Evolutionary conservation across 2,797 vertebrate species (phyloP), one percentile per base, ranked within the genome.

Genomic region (Denticeps clupeoides): DNA sequence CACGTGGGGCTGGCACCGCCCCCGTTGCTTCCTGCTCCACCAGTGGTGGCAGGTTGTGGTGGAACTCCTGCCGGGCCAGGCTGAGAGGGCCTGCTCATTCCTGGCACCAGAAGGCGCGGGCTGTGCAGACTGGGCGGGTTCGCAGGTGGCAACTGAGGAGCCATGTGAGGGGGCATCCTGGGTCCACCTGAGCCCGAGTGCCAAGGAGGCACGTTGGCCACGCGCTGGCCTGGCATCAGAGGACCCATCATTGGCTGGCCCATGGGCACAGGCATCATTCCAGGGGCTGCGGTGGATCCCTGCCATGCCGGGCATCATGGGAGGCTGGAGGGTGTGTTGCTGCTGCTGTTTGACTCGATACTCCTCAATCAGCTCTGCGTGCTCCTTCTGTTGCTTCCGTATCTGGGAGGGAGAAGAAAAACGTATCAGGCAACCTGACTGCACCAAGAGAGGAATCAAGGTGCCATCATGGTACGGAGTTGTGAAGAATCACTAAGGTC

Each of bases 381-480:
- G 93, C 28, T 98, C 93, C 54, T 99, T 99, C 79, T 97, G 95
- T 60, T 98, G 93, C 62, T 97, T 99, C 29, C 92, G 84, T 54
- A 99, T 96, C 95, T 99, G 47, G n/a, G n/a, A n/a, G n/a, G n/a
- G n/a, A n/a, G n/a, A n/a, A n/a, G n/a, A n/a, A n/a, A n/a, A n/a
- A n/a, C n/a, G n/a, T n/a, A n/a, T n/a, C n/a, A n/a, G n/a, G n/a
- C n/a, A n/a, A n/a, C n/a, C n/a, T n/a, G n/a, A n/a, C n/a, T n/a
- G n/a, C n/a, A n/a, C n/a, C n/a, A n/a, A 16, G 19, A 12, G 10
- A 35, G 19, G 2, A 21, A 16, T 38, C 21, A 7, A 21, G 18
- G n/a, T n/a, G n/a, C n/a, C n/a, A n/a, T n/a, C n/a, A n/a, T n/a
- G n/a, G n/a, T n/a, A n/a, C n/a, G n/a, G n/a, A n/a, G n/a, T n/a